Percentiles rank a stretch among this genome's conserved stretches.
phyloP scores from a whole-genome alignment of 2,113 vertebrate species.

The Oreochromis niloticus region DNA sequence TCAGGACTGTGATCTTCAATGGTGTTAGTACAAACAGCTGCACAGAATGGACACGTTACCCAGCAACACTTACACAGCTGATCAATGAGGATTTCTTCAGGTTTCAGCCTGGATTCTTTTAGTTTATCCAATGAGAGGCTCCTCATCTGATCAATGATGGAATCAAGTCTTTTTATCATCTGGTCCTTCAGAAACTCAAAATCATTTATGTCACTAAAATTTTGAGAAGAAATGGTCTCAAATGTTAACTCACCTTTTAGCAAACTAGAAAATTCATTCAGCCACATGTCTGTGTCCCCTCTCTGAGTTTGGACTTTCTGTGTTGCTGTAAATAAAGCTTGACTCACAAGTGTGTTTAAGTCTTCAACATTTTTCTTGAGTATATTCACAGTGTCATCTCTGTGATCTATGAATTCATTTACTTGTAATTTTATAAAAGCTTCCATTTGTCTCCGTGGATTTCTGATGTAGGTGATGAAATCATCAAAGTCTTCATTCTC shows the following conservation, averaged over 20 bases:
- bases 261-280: not conserved
- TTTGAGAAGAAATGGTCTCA: not conserved
- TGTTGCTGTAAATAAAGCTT: not conserved
- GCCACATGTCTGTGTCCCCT: not conserved
- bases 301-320: not conserved
- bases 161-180: no score
- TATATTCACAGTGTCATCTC: constrained; percentile 4
- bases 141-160: no score
- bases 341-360: not conserved
- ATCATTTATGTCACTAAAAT: not conserved
- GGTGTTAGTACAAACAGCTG: no score
- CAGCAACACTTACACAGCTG: no score
- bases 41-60: no score
- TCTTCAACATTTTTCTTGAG: not conserved
- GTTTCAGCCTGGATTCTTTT: no score
- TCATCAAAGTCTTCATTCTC: not conserved
- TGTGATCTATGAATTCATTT: not conserved
- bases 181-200: not conserved
- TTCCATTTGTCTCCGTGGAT: not conserved
- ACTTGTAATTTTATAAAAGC: not conserved
- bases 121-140: no score
- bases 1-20: no score
- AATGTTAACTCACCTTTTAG: not conserved
- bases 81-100: no score
- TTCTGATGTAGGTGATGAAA: not conserved